Evolutionary conservation across 92 coral and sea anemone genomes (phyloP).

Genomic region (Anthopleura xanthogrammica): DNA sequence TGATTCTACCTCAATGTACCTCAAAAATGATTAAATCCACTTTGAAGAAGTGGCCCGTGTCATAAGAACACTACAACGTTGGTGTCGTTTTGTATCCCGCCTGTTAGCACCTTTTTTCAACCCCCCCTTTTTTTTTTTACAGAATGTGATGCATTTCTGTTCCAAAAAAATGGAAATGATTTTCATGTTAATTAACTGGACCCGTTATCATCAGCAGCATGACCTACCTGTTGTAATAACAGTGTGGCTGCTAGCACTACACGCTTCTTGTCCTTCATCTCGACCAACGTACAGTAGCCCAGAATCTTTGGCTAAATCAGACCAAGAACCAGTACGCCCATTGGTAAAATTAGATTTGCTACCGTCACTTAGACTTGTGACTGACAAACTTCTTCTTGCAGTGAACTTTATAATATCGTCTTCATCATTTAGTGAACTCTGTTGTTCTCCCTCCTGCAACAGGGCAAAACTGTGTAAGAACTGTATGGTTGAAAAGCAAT

Average conservation of each 20-base stretch:
- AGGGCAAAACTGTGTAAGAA: background rate
- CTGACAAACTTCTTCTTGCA: conserved; percentile 31
- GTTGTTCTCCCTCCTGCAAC: background rate
- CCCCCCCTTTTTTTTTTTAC: too few species aligned
- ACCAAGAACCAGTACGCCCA: conserved; percentile 2
- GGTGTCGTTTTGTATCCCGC: too few species aligned
- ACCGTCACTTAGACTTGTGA: conserved; percentile 22
- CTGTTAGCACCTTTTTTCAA: too few species aligned
- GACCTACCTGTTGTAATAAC: conserved; percentile 34
- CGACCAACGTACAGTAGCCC: conserved; percentile 46
- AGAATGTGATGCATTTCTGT: too few species aligned
- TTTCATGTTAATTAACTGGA: too few species aligned
- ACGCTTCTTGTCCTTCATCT: conserved; percentile 9
- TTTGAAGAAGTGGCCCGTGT: too few species aligned
- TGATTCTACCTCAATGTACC: too few species aligned
- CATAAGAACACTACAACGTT: too few species aligned
- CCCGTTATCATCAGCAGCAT: background rate
- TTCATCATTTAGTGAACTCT: background rate
- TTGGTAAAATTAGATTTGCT: conserved; percentile 13
- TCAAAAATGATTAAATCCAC: too few species aligned
- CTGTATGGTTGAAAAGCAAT: too few species aligned
- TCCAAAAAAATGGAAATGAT: too few species aligned
- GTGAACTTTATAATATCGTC: background rate
- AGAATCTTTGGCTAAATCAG: background rate
- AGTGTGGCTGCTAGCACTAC: conserved; percentile 19